These are phyloP conservation scores for Melinaea menophilus DNA, from an alignment of 2,888 invertebrate species.

Conservation along the genomic window DNA sequence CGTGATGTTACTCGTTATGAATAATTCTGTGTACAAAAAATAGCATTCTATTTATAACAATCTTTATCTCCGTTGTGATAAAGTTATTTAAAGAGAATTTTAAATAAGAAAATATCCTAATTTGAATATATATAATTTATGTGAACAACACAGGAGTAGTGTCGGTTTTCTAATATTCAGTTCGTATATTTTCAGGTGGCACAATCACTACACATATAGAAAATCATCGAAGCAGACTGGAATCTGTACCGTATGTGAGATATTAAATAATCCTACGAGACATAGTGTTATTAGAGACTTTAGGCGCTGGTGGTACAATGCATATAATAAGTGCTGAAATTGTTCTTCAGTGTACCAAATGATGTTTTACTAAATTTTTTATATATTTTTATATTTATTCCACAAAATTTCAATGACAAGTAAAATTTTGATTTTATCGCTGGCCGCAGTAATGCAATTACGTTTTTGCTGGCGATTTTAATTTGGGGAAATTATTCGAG, in stretches of 20 bases:
- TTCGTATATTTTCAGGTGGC: constrained; percentile 49
- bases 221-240: constrained; percentile 37
- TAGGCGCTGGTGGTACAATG: constrained; percentile 55
- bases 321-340: constrained; percentile 36
- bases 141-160: no score
- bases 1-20: no score
- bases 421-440: neutral
- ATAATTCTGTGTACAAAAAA: no score
- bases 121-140: no score
- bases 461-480: neutral
- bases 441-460: neutral
- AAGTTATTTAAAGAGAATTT: no score
- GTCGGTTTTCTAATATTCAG: no score
- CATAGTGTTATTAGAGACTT: constrained; percentile 39
- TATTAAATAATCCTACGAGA: constrained; percentile 41
- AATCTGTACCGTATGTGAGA: constrained; percentile 50
- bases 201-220: constrained; percentile 51
- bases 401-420: neutral
- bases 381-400: neutral
- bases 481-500: no score
- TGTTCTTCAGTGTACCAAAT: constrained; percentile 40
- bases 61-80: no score
- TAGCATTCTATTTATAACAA: no score
- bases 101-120: no score
- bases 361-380: neutral